These are phyloP conservation scores for Ephydatia muelleri DNA, from an alignment of 37 sponge, comb jelly and placozoan genomes.

Conservation along the genomic window DNA sequence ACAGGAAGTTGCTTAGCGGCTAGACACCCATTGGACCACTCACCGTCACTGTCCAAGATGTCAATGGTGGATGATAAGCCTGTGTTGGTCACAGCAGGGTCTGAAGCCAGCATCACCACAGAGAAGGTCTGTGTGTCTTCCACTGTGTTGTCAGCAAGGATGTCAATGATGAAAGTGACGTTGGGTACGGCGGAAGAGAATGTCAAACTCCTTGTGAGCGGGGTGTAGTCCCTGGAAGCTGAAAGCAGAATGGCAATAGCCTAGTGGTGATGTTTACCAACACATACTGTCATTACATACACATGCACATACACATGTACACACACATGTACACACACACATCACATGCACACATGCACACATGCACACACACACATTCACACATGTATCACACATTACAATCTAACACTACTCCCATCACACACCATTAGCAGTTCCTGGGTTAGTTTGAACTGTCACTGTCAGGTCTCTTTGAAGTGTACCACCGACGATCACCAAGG, in stretches of 20 bases:
- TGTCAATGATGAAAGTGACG: not conserved
- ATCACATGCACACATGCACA: not conserved
- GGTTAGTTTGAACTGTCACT: not conserved
- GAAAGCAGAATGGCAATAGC: not conserved
- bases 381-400: no score
- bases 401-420: no score
- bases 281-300: not conserved
- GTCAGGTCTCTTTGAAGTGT: not conserved
- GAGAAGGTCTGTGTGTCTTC: not conserved
- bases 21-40: no score
- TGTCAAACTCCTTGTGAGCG: not conserved
- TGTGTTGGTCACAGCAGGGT: not conserved
- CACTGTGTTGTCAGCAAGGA: not conserved
- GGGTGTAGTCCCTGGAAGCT: not conserved
- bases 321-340: not conserved
- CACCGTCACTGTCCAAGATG: not conserved
- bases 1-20: no score
- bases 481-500: not conserved
- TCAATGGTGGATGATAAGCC: not conserved
- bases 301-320: not conserved
- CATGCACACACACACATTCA: not conserved
- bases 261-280: not conserved
- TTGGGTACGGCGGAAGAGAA: not conserved
- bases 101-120: not conserved
- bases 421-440: conserved; percentile 15